These are phyloP conservation scores for Trichonephila clavipes DNA, from an alignment of 1,140 invertebrate species.

Conservation along the genomic window DNA sequence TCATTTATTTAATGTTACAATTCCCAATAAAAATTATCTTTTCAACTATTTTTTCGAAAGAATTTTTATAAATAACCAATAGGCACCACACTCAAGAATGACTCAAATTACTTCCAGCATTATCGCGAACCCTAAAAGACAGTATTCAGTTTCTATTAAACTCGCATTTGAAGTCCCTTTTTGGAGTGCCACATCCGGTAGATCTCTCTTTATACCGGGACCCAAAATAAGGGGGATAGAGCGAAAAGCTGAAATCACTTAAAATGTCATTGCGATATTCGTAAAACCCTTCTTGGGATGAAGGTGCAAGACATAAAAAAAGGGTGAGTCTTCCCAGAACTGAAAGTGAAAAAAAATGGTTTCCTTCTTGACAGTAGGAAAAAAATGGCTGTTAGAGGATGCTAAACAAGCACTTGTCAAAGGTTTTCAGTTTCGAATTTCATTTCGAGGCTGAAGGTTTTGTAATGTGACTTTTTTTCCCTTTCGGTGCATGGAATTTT, in stretches of 20 bases:
- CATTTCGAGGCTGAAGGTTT: conserved; percentile 1
- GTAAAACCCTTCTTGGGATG: conserved; percentile 19
- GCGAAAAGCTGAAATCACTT: conserved; percentile 59
- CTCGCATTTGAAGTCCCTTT: background rate
- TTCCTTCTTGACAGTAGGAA: too few relatives aligned
- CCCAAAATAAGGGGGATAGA: background rate
- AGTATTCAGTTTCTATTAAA: conserved; percentile 8
- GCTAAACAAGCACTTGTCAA: conserved; percentile 62
- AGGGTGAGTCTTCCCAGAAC: background rate
- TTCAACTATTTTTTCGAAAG: too few relatives aligned
- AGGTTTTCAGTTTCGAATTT: conserved; percentile 60
- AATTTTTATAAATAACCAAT: background rate
- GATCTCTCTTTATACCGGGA: background rate
- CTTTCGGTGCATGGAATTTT: background rate
- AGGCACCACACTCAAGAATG: background rate
- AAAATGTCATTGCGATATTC: conserved; percentile 65
- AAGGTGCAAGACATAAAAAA: conserved; percentile 18
- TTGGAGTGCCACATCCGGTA: background rate
- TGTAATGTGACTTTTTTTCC: background rate
- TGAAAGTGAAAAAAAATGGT: conserved; percentile 16
- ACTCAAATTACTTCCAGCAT: background rate
- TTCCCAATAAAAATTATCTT: too few relatives aligned
- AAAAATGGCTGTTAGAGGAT: background rate
- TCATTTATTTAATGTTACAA: too few relatives aligned
- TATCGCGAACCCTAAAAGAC: background rate